Evolutionary conservation across 2,888 invertebrate genomes (phyloP).

Genomic region (Geotrupes spiniger): DNA sequence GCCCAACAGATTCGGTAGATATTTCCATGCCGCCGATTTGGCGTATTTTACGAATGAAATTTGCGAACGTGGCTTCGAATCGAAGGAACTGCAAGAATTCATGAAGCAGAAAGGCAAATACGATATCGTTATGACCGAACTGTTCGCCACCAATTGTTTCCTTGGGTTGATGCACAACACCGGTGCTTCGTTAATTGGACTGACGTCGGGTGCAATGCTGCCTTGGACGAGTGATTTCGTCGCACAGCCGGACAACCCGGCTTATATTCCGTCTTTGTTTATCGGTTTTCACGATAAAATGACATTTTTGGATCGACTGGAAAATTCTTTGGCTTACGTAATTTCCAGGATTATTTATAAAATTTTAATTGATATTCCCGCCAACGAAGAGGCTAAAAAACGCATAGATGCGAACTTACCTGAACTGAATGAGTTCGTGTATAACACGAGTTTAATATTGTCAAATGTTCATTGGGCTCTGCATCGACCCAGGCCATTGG

Average conservation of each 20-base stretch:
- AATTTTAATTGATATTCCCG: slow-evolving; percentile 25
- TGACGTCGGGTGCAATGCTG: slow-evolving; percentile 52
- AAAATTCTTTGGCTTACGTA: slow-evolving; percentile 22
- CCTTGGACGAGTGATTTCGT: slow-evolving; percentile 50
- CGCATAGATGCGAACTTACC: slow-evolving; percentile 34
- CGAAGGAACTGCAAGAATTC: slow-evolving; percentile 43
- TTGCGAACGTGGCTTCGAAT: slow-evolving; percentile 32
- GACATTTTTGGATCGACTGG: slow-evolving; percentile 28
- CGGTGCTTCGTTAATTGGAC: slow-evolving; percentile 53
- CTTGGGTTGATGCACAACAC: slow-evolving; percentile 64
- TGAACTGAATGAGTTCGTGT: slow-evolving; percentile 45
- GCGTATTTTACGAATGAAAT: slow-evolving; percentile 7
- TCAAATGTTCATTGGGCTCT: slow-evolving; percentile 52
- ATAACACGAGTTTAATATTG: slow-evolving; percentile 51
- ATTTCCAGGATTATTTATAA: slow-evolving; percentile 29
- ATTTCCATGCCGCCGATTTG: slow-evolving; percentile 9
- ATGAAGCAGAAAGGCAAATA: slow-evolving; percentile 49
- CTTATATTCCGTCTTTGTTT: slow-evolving; percentile 50
- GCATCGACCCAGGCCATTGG: slow-evolving; percentile 49
- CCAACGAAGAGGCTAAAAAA: slow-evolving; percentile 24
- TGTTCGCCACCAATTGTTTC: slow-evolving; percentile 71
- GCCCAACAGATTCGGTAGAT: slow-evolving; percentile 2
- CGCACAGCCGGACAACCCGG: slow-evolving; percentile 51
- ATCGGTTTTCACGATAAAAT: slow-evolving; percentile 36
- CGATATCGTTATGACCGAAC: slow-evolving; percentile 67